Percentiles rank a stretch among this genome's conserved stretches.
Conservation (phyloP, 2,113 vertebrate genomes). For the Cairina moschata region DNA sequence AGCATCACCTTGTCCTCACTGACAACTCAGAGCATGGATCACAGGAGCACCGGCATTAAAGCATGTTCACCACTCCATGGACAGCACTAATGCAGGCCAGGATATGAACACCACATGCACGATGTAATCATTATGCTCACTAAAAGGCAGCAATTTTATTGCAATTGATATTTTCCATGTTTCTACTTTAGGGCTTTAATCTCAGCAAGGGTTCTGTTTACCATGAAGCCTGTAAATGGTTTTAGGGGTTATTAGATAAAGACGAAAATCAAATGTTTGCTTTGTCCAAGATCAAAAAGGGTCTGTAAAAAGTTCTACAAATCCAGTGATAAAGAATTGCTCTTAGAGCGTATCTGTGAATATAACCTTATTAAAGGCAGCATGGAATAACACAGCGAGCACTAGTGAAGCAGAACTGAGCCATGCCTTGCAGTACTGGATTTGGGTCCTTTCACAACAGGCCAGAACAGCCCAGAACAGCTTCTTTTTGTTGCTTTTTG, state of each 20-base stretch:
- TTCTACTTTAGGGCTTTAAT: background rate
- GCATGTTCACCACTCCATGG: accelerated
- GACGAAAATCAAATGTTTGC: background rate
- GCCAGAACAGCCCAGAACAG: too few relatives aligned
- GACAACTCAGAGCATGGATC: accelerated
- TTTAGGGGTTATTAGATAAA: slow-evolving; percentile 5
- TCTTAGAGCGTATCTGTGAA: background rate
- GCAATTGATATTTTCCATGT: background rate
- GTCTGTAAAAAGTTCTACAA: background rate
- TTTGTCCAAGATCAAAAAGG: background rate
- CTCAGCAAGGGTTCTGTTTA: slow-evolving; percentile 14
- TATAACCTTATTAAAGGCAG: background rate
- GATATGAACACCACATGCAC: background rate
- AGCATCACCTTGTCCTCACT: background rate
- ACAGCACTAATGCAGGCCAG: background rate
- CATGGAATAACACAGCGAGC: background rate
- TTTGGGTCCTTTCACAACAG: background rate
- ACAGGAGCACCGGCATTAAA: background rate
- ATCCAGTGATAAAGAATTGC: background rate
- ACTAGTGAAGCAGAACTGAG: background rate
- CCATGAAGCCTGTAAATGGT: background rate
- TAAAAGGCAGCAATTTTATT: background rate
- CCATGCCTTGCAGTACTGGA: background rate
- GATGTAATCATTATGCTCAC: background rate
- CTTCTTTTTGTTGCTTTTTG: background rate